Conservation (phyloP, 2,888 invertebrate genomes). For the Eristalis pertinax region DNA sequence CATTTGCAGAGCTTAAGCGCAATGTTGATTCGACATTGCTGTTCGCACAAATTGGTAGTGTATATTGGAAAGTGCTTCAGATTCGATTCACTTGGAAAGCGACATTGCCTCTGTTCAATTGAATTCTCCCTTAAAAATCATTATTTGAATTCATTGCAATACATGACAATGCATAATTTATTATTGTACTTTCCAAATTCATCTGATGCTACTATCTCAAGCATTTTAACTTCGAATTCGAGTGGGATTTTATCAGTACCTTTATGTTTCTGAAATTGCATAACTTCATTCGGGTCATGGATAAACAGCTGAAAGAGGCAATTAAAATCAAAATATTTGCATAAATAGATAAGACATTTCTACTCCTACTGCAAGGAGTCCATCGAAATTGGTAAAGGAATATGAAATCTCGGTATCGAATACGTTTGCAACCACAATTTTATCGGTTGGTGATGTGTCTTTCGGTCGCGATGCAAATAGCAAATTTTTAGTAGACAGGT, state of each 20-base stretch:
- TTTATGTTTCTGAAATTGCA: slow-evolving; percentile 76
- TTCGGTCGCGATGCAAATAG: slow-evolving; percentile 75
- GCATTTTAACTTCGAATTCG: slow-evolving; percentile 74
- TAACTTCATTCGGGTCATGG: slow-evolving; percentile 79
- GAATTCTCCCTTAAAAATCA: slow-evolving; percentile 75
- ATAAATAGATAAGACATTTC: background rate
- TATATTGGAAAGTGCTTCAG: slow-evolving; percentile 79
- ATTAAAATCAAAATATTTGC: background rate
- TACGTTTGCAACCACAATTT: slow-evolving; percentile 73
- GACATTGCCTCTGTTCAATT: slow-evolving; percentile 78
- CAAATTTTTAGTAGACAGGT: slow-evolving; percentile 76
- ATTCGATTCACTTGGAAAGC: slow-evolving; percentile 79
- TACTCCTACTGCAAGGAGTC: slow-evolving; percentile 75
- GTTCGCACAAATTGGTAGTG: slow-evolving; percentile 78
- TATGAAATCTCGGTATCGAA: slow-evolving; percentile 77
- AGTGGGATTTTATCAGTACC: slow-evolving; percentile 75
- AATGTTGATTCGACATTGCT: slow-evolving; percentile 80
- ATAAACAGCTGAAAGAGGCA: slow-evolving; percentile 75
- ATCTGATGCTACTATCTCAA: slow-evolving; percentile 77
- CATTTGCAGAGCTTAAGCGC: slow-evolving; percentile 79
- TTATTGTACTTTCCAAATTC: slow-evolving; percentile 77
- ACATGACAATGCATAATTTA: background rate
- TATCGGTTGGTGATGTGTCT: slow-evolving; percentile 16
- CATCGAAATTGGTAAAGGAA: slow-evolving; percentile 76
- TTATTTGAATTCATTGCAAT: background rate